Evolutionary conservation across 1,140 invertebrate species (phyloP).

Genomic region (Oryctes rhinoceros): DNA sequence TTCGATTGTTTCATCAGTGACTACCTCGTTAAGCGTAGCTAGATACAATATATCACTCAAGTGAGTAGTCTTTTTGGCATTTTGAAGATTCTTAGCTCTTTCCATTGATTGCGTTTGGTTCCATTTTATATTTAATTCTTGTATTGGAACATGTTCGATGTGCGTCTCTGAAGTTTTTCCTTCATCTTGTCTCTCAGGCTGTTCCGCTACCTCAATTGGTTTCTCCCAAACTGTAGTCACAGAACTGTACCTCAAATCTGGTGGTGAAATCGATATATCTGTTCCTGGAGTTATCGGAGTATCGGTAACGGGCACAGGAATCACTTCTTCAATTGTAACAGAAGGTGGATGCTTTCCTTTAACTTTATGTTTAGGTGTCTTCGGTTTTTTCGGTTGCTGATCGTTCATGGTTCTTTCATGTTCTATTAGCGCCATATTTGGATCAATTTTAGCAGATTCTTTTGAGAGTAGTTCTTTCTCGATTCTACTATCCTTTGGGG

Average conservation of each 20-base stretch:
- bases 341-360: conserved; percentile 55
- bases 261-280: conserved; percentile 60
- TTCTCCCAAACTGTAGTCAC: conserved; percentile 38
- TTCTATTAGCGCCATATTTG: conserved; percentile 39
- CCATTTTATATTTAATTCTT: conserved; percentile 57
- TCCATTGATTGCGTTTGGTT: conserved; percentile 60
- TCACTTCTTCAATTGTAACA: conserved; percentile 64
- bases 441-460: conserved; percentile 16
- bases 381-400: conserved; percentile 34
- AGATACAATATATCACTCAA: conserved; percentile 69
- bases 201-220: conserved; percentile 38
- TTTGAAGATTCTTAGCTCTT: conserved; percentile 66
- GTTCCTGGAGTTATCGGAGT: conserved; percentile 59
- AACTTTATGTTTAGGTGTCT: conserved; percentile 48
- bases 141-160: conserved; percentile 43
- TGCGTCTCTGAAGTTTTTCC: conserved; percentile 48
- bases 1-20: conserved; percentile 65
- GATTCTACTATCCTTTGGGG: neutral
- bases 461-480: neutral
- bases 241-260: conserved; percentile 45
- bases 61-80: conserved; percentile 63
- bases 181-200: conserved; percentile 33
- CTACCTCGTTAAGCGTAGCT: conserved; percentile 66
- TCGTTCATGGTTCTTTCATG: conserved; percentile 8
- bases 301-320: conserved; percentile 58